phyloP scores from a whole-genome alignment of 2,888 invertebrate species.

The Eutolmus rufibarbis region DNA sequence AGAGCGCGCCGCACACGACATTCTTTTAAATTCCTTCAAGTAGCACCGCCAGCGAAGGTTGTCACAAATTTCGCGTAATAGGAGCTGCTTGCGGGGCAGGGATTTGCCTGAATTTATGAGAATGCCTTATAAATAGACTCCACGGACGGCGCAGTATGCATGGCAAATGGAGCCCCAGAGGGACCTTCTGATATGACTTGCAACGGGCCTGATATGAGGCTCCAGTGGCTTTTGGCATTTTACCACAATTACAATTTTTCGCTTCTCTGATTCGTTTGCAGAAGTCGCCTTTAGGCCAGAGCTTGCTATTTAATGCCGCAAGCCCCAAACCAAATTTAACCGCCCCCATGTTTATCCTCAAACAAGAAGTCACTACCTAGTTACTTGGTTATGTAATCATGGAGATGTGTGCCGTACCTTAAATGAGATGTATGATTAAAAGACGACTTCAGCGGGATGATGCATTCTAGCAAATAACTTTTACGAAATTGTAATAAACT shows the following conservation, averaged over 20 bases:
- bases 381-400: neutral
- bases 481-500: neutral
- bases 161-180: neutral
- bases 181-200: neutral
- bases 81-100: neutral
- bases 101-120: neutral
- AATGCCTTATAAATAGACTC: neutral
- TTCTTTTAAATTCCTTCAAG: constrained; percentile 28
- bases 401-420: neutral
- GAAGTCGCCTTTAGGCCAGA: neutral
- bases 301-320: neutral
- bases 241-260: constrained; percentile 23
- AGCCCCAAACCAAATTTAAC: neutral
- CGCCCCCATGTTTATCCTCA: neutral
- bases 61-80: constrained; percentile 14
- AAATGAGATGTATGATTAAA: neutral
- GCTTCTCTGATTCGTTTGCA: neutral
- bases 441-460: neutral
- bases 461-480: neutral
- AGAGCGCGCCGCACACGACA: neutral
- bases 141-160: neutral
- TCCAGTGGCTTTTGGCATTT: constrained; percentile 2
- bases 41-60: neutral
- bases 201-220: neutral
- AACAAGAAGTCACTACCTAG: neutral